Base-by-base conservation (phyloP, 2,888 invertebrate species). In the Aporophyla lueneburgensis region DNA sequence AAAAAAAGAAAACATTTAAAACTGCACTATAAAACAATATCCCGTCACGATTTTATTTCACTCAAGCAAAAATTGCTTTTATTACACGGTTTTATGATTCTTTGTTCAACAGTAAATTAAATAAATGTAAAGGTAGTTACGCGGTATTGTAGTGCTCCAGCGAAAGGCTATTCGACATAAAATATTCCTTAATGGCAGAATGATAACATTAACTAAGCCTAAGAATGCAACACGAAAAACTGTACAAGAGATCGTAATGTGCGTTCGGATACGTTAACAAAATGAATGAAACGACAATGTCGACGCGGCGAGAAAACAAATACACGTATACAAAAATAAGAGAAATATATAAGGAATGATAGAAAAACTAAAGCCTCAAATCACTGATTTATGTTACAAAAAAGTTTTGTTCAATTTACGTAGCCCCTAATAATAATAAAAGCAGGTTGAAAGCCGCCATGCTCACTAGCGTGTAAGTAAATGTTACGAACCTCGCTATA, bases 191-290 rank as follows among this genome's bases (percentile, higher is more conserved):
- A 87, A 65, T 78, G 82, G 89, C 87, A 87, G 88, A 89, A 89
- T 89, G 86, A 76, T 86, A 33, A 86, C 84, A 86, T 80, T 81
- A 83, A 84, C 86, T 91, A 90, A 85, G 86, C 82, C 86, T 92
- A 91, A 82, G 85, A 87, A 82, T 85, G 87, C 81, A 82, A 84
- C 66, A 82, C 78, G 84, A 87, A 86, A 81, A 87, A 86, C 87
- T 91, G 87, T 93, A 93, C 89, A 92, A 89, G 91, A 93, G 92
- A 93, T 92, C 89, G 83, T 86, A 87, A 82, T 94, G 94, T 94
- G 94, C 94, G 94, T 93, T 91, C 87, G 88, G 87, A 90, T 89
- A 88, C 75, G 83, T 86, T 83, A 77, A 83, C 75, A 83, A 84
- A 82, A 88, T 86, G 80, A 80, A 80, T 71, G 49, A 63, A 10